Percentiles rank a stretch among this genome's conserved stretches.
Conservation (phyloP, 2,113 vertebrate species). For the Zeus faber region DNA sequence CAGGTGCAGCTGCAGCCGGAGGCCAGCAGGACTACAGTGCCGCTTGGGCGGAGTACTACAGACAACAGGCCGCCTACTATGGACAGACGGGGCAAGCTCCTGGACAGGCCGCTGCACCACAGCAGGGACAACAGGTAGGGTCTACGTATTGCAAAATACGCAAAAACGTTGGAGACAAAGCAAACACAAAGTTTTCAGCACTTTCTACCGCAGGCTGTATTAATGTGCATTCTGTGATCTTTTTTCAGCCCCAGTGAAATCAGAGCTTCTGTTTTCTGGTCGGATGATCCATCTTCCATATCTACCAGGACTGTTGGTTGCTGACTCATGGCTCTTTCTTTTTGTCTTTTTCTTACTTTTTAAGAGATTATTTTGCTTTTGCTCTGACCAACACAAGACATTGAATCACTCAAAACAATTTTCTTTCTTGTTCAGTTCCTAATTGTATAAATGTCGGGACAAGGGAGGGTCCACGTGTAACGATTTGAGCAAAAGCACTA, state of each 20-base stretch:
- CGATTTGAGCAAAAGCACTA: constrained; percentile 24
- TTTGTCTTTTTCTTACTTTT: constrained; percentile 24
- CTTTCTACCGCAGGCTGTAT: too few relatives aligned
- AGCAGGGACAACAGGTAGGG: constrained; percentile 87
- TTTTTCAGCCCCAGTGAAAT: constrained; percentile 72
- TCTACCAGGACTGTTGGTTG: constrained; percentile 24
- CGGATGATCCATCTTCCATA: not conserved
- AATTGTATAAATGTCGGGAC: too few relatives aligned
- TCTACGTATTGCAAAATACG: too few relatives aligned
- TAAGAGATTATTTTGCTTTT: constrained; percentile 29
- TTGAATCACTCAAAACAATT: too few relatives aligned
- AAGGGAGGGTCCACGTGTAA: too few relatives aligned
- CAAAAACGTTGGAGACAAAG: too few relatives aligned
- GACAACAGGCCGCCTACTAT: constrained; percentile 92
- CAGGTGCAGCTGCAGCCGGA: constrained; percentile 74
- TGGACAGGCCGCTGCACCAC: constrained; percentile 79
- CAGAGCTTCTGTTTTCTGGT: not conserved
- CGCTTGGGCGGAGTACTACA: constrained; percentile 93
- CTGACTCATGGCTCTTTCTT: constrained; percentile 28
- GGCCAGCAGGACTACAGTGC: constrained; percentile 87
- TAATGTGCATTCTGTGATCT: too few relatives aligned
- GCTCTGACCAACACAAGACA: too few relatives aligned
- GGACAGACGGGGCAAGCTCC: constrained; percentile 80
- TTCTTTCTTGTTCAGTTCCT: too few relatives aligned
- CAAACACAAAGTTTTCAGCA: too few relatives aligned